Base-by-base conservation (phyloP, 2,888 invertebrate genomes). In the Ligdia adustata region DNA sequence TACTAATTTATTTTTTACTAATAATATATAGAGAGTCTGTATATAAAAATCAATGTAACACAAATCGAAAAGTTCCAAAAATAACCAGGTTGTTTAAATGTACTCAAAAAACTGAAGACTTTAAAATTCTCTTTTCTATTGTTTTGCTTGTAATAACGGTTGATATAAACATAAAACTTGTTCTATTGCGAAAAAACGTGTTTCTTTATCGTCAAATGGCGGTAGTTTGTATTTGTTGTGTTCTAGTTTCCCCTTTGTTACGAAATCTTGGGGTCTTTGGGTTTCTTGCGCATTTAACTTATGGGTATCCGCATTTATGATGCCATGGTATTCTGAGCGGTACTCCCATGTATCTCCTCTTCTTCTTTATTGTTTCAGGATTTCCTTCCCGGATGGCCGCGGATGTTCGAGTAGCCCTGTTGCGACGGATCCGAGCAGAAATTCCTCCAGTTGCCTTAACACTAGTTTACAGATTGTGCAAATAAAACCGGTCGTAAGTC, bases 171-270 rank as follows among this genome's bases (percentile, higher is more conserved):
- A 77, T 82, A 91, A 91, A 91, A 91, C 90, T 90, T 89, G 91
- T 90, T 90, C 91, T 91, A 91, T 91, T 91, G 91, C 91, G 90
- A 91, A 91, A 91, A 91, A 91, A 90, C 89, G 89, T 87, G 84
- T 88, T 90, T 79, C 91, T 90, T 90, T 89, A 89, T 85, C 85
- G 91, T 91, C 91, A 91, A 91, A 91, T 91, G 88, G 84, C 90
- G 85, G 72, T 73, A 66, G 71, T 68, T 82, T 69, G 81, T 79
- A 83, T 88, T 85, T 75, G 57, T 79, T 82, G 57, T 62, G 65
- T 74, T 69, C 85, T 89, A 87, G 79, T 79, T 82, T 78, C 70
- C 78, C 79, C 66, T 85, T 77, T 63, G 79, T 73, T 90, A 90
- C 65, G 84, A 88, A 89, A 89, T 89, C 79, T 81, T 90, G 65